Evolutionary conservation across 2,888 invertebrate species (phyloP), one percentile per base, ranked within the genome.

Genomic region (Trissolcus brochymenae): DNA sequence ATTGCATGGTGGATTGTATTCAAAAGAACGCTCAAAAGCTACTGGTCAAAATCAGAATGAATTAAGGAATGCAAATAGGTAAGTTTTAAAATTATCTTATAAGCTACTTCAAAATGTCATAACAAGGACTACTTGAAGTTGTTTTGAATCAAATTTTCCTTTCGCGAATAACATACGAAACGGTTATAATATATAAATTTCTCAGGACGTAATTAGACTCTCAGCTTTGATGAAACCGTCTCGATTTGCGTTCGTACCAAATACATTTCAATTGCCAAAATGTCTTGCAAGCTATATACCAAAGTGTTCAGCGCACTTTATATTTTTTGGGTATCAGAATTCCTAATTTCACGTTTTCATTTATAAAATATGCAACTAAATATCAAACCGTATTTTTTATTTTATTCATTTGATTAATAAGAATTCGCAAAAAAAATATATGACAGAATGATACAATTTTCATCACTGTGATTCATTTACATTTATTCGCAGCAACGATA

Each of bases 1-100:
- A 55, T 61, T 83, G 57, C 82, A 85, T 76, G 86, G 84, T 25
- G 87, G 85, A 60, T 82, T 87, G 65, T 88, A 87, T 80, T 87
- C 85, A 16, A 85, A 84, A 60, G 87, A 88, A 79, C 81, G 81
- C 51, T 81, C 82, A 54, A 68, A 70, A 49, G 81, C 75, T 21
- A 59, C 65, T 54, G 51, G 41, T n/a, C 21, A 51, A 6, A 76
- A 75, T 50, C 53, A 79, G 68, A 71, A 70, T 35, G 78, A 79
- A 62, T 67, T 80, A 6, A 79, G 80, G 72, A 79, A 81, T 60
- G 49, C 76, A 35, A 81, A 81, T 59, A 83, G 81, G 84, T 82
- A 65, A 57, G 62, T 35, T 35, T 11, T 35, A 35, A 11, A 25
- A 25, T 4, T 25, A 6, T 25, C 25, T 19, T 1, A 25, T 25